A percentile compares a stretch with the other conserved stretches of the same genome.
Conservation (phyloP, 2,888 invertebrate species). For the Harpalus rufipes region DNA sequence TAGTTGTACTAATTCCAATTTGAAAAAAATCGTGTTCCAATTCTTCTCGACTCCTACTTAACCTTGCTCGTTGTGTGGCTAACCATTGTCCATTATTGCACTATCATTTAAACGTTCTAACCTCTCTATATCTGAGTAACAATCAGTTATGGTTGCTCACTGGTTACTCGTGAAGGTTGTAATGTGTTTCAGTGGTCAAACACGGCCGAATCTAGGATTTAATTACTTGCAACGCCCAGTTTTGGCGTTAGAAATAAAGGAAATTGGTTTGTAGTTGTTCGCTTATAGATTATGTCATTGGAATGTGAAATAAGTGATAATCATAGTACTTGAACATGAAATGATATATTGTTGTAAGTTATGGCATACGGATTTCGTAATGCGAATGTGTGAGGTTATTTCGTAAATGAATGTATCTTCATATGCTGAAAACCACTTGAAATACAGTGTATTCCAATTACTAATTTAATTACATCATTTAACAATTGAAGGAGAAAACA, state of each 20-base stretch:
- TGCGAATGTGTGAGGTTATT: too few relatives aligned
- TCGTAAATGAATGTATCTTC: too few relatives aligned
- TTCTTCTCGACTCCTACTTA: not conserved
- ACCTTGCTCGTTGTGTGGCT: slow-evolving; percentile 2
- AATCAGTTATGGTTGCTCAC: slow-evolving; percentile 15
- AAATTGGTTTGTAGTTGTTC: slow-evolving; percentile 12
- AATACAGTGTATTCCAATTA: too few relatives aligned
- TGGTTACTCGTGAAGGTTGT: slow-evolving; percentile 8
- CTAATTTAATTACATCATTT: too few relatives aligned
- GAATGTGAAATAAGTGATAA: slow-evolving; percentile 24
- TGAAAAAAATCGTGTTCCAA: too few relatives aligned
- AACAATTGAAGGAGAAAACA: too few relatives aligned
- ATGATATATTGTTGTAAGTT: not conserved
- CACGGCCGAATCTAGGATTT: slow-evolving; percentile 2
- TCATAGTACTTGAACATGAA: slow-evolving; percentile 1
- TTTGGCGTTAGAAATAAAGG: slow-evolving; percentile 1
- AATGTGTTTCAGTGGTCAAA: slow-evolving; percentile 1
- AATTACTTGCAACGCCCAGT: slow-evolving; percentile 13
- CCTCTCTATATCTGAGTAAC: not conserved
- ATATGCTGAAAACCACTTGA: too few relatives aligned
- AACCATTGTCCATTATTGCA: slow-evolving; percentile 9
- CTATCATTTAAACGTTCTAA: slow-evolving; percentile 22
- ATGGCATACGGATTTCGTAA: too few relatives aligned
- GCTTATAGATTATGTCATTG: slow-evolving; percentile 19
- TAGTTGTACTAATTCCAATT: too few relatives aligned